A percentile compares a stretch with the other conserved stretches of the same genome.
Conservation (phyloP, 1,140 invertebrate genomes). For the Aphaenogaster floridana region DNA sequence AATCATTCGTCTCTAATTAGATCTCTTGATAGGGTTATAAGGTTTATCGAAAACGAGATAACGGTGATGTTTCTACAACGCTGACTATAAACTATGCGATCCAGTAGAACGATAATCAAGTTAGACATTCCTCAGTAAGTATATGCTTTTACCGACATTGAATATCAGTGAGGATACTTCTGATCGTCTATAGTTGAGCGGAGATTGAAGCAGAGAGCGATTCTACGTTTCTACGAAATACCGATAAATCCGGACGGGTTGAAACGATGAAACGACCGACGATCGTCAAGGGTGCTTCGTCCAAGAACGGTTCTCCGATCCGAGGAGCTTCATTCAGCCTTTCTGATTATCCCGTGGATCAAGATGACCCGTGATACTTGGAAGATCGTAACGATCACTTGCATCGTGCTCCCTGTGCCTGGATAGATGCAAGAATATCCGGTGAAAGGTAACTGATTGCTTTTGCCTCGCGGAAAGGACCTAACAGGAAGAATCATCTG, state of each 20-base stretch:
- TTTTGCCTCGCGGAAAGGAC: conserved; percentile 73
- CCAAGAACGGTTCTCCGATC: conserved; percentile 22
- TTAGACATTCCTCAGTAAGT: conserved; percentile 58
- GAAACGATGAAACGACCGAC: conserved; percentile 41
- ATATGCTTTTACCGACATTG: conserved; percentile 34
- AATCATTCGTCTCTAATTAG: conserved; percentile 69
- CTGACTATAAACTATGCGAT: conserved; percentile 55
- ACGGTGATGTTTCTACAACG: conserved; percentile 34
- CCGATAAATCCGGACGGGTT: conserved; percentile 62
- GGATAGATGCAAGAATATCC: conserved; percentile 69
- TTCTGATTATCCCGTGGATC: conserved; percentile 74
- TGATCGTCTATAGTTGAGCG: conserved; percentile 21
- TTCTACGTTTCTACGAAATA: conserved; percentile 72
- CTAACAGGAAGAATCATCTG: conserved; percentile 76
- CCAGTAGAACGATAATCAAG: conserved; percentile 51
- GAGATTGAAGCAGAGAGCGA: conserved; percentile 47
- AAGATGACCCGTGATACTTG: conserved; percentile 71
- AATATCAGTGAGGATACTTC: conserved; percentile 43
- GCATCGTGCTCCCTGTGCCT: conserved; percentile 68
- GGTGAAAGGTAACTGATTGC: conserved; percentile 74
- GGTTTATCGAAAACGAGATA: conserved; percentile 33
- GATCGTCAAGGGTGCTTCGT: conserved; percentile 23
- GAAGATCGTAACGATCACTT: conserved; percentile 74
- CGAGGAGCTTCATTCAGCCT: conserved; percentile 67
- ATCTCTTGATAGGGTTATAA: conserved; percentile 2